Evolutionary conservation across 2,888 invertebrate genomes (phyloP).

Genomic region (Eupithecia centaureata): DNA sequence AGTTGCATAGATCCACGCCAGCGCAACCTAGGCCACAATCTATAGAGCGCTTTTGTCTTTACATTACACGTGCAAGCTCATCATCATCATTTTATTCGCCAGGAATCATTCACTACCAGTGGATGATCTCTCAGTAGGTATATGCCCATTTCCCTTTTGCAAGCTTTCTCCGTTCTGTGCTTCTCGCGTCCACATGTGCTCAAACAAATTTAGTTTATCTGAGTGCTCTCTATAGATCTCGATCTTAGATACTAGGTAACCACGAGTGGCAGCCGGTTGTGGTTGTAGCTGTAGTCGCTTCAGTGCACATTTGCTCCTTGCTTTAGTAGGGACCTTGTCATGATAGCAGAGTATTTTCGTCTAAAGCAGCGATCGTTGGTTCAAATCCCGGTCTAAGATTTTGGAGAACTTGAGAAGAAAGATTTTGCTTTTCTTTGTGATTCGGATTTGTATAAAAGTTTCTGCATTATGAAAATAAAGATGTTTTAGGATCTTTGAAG

Average conservation of each 20-base stretch:
- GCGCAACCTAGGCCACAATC: not conserved
- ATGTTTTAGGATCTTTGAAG: not conserved
- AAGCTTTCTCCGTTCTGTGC: not conserved
- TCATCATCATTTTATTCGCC: not conserved
- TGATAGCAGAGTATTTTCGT: not conserved
- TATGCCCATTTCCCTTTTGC: no score
- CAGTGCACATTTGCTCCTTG: slow-evolving; percentile 1
- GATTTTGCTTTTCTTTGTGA: not conserved
- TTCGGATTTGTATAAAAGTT: not conserved
- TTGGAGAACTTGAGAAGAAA: no score
- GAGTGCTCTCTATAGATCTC: not conserved
- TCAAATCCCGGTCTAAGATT: no score
- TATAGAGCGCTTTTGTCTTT: not conserved
- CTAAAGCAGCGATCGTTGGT: no score
- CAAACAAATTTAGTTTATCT: not conserved
- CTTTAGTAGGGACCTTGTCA: not conserved
- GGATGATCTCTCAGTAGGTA: no score
- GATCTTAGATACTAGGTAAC: not conserved
- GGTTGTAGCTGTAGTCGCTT: not conserved
- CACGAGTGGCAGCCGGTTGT: not conserved
- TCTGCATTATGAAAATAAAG: not conserved
- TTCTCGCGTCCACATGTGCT: not conserved
- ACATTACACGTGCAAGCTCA: not conserved
- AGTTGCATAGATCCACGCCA: not conserved
- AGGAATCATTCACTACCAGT: not conserved